Percentiles rank a stretch among this genome's conserved stretches.
Evolutionary conservation across 2,888 invertebrate species (phyloP).

Genomic region (Cephus sareptanus): DNA sequence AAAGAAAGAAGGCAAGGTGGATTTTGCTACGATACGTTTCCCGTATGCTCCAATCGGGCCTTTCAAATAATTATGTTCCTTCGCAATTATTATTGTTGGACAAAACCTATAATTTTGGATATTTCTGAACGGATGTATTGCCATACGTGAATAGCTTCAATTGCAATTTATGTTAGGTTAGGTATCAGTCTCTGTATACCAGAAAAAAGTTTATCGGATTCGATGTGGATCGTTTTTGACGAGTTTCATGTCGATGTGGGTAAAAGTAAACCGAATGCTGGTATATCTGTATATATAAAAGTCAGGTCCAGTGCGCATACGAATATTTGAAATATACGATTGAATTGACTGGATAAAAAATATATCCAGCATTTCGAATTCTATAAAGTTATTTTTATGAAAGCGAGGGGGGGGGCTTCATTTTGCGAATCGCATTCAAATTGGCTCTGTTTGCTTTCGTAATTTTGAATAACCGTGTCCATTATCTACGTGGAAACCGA

Average conservation of each 20-base stretch:
- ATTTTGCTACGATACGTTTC: not conserved
- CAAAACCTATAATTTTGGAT: not conserved
- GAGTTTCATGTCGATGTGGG: not conserved
- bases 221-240: not conserved
- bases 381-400: not conserved
- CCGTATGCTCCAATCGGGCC: not conserved
- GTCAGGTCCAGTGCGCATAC: not conserved
- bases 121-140: not conserved
- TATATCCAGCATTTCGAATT: not conserved
- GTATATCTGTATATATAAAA: not conserved
- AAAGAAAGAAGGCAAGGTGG: not conserved
- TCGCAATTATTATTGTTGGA: not conserved
- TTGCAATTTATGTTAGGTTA: not conserved
- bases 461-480: conserved; percentile 18
- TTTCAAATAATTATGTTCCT: not conserved
- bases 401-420: too few relatives aligned
- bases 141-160: not conserved
- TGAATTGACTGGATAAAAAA: not conserved
- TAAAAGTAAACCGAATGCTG: not conserved
- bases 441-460: not conserved
- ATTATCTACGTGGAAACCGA: conserved; percentile 16
- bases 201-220: not conserved
- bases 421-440: too few relatives aligned
- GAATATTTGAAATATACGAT: not conserved
- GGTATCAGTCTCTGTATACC: not conserved